These are phyloP conservation scores for Labeo calbasu DNA, from an alignment of 2,797 vertebrate species.

Conservation along the genomic window DNA sequence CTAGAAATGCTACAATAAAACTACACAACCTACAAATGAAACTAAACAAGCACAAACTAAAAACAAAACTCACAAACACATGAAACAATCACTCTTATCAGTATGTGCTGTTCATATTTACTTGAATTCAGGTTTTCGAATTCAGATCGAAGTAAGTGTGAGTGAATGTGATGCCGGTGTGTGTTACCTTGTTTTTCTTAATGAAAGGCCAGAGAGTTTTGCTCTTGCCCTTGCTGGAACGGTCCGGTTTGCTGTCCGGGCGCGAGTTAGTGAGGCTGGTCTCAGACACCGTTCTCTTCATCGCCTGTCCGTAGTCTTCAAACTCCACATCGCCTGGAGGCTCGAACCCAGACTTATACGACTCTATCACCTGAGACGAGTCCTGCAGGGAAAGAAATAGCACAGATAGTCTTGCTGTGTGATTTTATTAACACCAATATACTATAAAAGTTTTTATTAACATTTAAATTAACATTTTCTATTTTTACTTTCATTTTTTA, in stretches of 20 bases:
- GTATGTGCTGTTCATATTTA: background rate
- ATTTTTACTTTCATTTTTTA: no score
- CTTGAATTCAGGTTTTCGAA: background rate
- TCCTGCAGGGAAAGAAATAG: conserved; percentile 76
- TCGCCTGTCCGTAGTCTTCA: conserved; percentile 93
- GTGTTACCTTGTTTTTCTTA: conserved; percentile 98
- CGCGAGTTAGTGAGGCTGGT: conserved; percentile 90
- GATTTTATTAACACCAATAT: background rate
- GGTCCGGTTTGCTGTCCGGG: conserved; percentile 82
- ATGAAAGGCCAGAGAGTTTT: conserved; percentile 98
- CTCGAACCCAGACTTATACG: conserved; percentile 97
- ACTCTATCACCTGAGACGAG: conserved; percentile 92
- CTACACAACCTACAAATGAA: background rate
- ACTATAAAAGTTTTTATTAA: background rate
- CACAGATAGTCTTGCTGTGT: background rate
- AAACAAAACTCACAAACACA: conserved; percentile 17
- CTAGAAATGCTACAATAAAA: conserved; percentile 61
- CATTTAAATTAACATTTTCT: background rate
- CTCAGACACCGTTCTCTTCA: conserved; percentile 90
- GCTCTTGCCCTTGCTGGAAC: conserved; percentile 87
- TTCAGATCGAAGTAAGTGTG: background rate
- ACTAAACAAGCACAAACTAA: conserved; percentile 13
- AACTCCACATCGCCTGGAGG: conserved; percentile 94
- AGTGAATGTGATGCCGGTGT: conserved; percentile 39
- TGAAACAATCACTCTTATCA: conserved; percentile 10